A percentile compares a stretch with the other conserved stretches of the same genome.
These are phyloP conservation scores for Clarias fuscus DNA, from an alignment of 2,797 vertebrate species.

Conservation along the genomic window DNA sequence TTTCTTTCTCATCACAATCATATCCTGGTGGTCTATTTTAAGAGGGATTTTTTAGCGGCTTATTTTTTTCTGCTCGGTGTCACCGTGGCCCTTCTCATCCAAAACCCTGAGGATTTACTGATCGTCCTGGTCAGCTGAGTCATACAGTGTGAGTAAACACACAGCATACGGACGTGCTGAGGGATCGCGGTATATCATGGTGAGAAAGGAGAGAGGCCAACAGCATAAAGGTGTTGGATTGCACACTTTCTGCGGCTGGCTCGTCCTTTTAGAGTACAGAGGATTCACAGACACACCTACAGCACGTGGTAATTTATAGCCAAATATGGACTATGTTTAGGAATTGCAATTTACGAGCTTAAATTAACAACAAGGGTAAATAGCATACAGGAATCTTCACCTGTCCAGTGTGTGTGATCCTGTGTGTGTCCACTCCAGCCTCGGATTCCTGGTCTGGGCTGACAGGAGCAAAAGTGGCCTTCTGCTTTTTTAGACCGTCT, in stretches of 20 bases:
- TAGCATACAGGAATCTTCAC: not conserved
- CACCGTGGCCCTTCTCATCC: conserved; percentile 18
- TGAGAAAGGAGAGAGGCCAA: not conserved
- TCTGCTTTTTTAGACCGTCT: not conserved
- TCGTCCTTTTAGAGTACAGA: not conserved
- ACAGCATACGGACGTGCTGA: not conserved
- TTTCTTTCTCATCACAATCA: not conserved
- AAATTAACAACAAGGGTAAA: not conserved
- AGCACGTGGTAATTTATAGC: not conserved
- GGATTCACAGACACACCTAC: not conserved
- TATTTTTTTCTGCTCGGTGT: conserved; percentile 12
- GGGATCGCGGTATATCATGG: not conserved
- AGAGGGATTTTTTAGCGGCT: conserved; percentile 12
- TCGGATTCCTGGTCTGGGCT: not conserved
- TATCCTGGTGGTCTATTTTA: not conserved
- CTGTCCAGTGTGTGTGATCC: not conserved
- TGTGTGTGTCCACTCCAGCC: not conserved
- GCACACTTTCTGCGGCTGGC: not conserved
- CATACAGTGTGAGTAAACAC: not conserved
- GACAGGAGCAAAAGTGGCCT: not conserved
- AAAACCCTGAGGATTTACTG: not conserved
- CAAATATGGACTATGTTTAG: not conserved
- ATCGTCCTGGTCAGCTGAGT: conserved; percentile 32
- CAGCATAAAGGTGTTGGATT: conserved; percentile 22
- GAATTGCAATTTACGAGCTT: not conserved